Evolutionary conservation across 2,113 vertebrate genomes (phyloP).

Genomic region (Prionailurus viverrinus): DNA sequence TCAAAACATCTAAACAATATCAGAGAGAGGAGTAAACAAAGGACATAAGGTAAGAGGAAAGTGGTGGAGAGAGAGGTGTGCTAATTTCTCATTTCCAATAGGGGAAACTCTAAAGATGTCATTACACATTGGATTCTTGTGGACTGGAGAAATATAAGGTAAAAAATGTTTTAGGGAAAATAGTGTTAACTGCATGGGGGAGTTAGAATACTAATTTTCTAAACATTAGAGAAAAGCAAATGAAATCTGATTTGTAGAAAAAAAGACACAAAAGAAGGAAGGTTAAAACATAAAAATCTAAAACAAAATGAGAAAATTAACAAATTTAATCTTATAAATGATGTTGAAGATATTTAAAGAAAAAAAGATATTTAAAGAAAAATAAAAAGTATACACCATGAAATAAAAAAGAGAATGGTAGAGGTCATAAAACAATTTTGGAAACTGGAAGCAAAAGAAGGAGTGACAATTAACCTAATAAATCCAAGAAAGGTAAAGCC

Average conservation of each 20-base stretch:
- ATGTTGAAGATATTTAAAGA: not conserved
- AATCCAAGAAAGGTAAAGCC: not conserved
- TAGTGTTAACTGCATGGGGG: not conserved
- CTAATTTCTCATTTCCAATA: not conserved
- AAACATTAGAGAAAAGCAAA: constrained; percentile 15
- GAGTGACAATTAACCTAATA: not conserved
- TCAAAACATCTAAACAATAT: not conserved
- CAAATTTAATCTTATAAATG: not conserved
- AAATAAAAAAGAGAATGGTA: not conserved
- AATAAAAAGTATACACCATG: not conserved
- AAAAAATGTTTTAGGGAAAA: not conserved
- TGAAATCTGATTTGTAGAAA: not conserved
- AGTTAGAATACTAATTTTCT: not conserved
- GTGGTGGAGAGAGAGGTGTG: not conserved
- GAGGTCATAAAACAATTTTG: not conserved
- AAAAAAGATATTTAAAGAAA: not conserved
- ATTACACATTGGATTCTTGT: not conserved
- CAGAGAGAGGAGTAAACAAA: not conserved
- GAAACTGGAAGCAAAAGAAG: not conserved
- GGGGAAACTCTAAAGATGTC: not conserved
- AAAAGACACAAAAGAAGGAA: not conserved
- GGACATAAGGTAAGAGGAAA: not conserved
- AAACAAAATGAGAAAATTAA: not conserved
- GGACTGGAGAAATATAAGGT: not conserved
- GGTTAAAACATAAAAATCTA: not conserved